A percentile compares a stretch with the other conserved stretches of the same genome.
phyloP scores from a whole-genome alignment of 2,113 vertebrate genomes.

The Arenaria interpres region DNA sequence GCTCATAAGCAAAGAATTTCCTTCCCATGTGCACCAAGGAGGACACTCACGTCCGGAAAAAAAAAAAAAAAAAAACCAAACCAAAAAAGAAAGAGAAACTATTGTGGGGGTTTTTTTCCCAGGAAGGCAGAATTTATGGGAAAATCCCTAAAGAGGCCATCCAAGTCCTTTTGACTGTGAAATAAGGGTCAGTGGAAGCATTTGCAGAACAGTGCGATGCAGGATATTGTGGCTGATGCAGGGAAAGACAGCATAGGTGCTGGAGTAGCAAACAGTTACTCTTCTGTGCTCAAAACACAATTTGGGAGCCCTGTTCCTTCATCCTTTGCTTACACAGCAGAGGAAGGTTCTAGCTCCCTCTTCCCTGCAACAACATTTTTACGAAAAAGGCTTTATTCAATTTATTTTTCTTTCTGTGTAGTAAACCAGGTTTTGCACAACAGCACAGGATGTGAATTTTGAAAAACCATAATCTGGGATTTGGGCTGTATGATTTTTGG shows the following conservation, averaged over 20 bases:
- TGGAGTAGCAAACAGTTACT: not conserved
- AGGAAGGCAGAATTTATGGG: not conserved
- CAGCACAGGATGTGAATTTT: not conserved
- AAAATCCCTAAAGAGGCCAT: not conserved
- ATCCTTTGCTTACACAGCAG: not conserved
- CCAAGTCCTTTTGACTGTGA: not conserved
- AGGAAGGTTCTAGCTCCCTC: not conserved
- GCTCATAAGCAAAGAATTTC: not conserved
- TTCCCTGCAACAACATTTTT: not conserved
- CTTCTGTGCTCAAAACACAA: not conserved
- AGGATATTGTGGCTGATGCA: not conserved
- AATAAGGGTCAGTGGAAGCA: not conserved
- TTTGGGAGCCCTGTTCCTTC: not conserved
- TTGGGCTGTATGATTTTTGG: not conserved
- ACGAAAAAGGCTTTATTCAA: not conserved
- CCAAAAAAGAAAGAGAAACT: rapidly evolving
- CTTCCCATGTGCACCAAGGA: not conserved
- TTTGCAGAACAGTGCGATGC: not conserved
- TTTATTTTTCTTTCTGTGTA: not conserved
- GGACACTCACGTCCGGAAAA: not conserved
- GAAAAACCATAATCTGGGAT: not conserved
- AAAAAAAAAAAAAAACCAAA: too few relatives aligned
- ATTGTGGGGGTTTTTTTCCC: not conserved
- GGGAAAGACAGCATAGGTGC: not conserved
- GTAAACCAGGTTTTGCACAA: not conserved